Conservation (phyloP, 2,888 invertebrate genomes). For the Ctenicera cuprea region DNA sequence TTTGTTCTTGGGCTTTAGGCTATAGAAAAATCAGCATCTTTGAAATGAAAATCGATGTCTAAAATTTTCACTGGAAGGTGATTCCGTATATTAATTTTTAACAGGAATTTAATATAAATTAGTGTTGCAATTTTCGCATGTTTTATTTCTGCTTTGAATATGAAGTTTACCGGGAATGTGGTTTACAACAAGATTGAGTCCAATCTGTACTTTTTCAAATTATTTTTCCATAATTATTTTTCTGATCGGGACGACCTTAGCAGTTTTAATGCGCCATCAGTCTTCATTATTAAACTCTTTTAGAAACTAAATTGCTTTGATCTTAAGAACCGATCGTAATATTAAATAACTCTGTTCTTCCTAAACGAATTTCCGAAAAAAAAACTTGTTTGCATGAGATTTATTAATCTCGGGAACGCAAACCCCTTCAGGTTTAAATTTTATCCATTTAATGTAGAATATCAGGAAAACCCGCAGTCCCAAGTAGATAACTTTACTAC, state of each 20-base stretch:
- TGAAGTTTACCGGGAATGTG: too few species aligned
- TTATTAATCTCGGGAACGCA: conserved; percentile 4
- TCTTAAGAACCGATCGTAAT: neutral
- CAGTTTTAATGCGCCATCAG: conserved; percentile 13
- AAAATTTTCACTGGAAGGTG: too few species aligned
- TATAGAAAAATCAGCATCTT: too few species aligned
- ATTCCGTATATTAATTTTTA: too few species aligned
- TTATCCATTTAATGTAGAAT: neutral
- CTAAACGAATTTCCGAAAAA: conserved; percentile 19
- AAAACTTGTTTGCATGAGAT: conserved; percentile 10
- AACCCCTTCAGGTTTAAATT: conserved; percentile 20
- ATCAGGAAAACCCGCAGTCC: neutral
- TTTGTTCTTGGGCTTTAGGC: too few species aligned
- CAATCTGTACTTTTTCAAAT: neutral
- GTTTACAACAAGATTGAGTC: too few species aligned
- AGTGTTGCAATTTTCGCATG: neutral
- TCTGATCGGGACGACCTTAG: neutral
- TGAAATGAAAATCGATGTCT: too few species aligned
- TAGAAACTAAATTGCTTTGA: conserved; percentile 8
- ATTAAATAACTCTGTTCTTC: conserved; percentile 7
- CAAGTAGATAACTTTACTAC: conserved; percentile 18
- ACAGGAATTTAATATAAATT: neutral
- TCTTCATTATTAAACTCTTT: conserved; percentile 15
- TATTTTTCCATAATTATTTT: neutral
- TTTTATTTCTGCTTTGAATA: neutral